Evolutionary conservation across 1,140 invertebrate species (phyloP), one percentile per base, ranked within the genome.

Genomic region (Hycleus phaleratus): DNA sequence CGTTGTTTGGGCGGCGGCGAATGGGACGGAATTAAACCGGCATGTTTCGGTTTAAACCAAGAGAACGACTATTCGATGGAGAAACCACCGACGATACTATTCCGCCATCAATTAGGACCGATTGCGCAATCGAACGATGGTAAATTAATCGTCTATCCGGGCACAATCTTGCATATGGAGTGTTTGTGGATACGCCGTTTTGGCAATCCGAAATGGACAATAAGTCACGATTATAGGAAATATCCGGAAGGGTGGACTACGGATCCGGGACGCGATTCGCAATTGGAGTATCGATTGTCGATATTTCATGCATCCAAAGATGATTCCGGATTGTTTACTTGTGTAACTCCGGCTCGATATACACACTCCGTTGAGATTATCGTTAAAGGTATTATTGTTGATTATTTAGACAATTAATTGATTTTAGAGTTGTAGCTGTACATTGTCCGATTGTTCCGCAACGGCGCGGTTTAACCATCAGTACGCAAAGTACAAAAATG

Each of bases 91-190:
- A 92, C 90, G 3, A 90, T 93, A 54, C 71, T 92, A 18, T 91
- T 92, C 71, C 77, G 90, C 1, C 85, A 91, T 72, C 82, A 86
- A 45, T 74, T 85, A 26, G 90, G 90, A 0, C 88, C 89, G 0
- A 92, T 92, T 53, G 88, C 88, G 3, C 89, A 93, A 74, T 91
- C 86, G 53, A 91, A 90, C 64, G 87, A 91, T 62, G 90, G 90
- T 2, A 86, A 87, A 57, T 74, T 93, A 11, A 82, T 93, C 42
- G 87, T 93, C 0, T 91, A 90, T 73, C 90, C 90, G 1, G 88
- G 88, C 1, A 88, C 88, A 0, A 86, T 88, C 4, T 73, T 93
- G 24, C 88, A 92, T 68, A 87, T 93, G 84, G 90, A 92, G 71
- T 93, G 90, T 64, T 74, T 92, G 3, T 93, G 88, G 87, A 88